These are phyloP conservation scores for Colostygia pectinataria DNA, from an alignment of 2,888 invertebrate species.

Conservation along the genomic window DNA sequence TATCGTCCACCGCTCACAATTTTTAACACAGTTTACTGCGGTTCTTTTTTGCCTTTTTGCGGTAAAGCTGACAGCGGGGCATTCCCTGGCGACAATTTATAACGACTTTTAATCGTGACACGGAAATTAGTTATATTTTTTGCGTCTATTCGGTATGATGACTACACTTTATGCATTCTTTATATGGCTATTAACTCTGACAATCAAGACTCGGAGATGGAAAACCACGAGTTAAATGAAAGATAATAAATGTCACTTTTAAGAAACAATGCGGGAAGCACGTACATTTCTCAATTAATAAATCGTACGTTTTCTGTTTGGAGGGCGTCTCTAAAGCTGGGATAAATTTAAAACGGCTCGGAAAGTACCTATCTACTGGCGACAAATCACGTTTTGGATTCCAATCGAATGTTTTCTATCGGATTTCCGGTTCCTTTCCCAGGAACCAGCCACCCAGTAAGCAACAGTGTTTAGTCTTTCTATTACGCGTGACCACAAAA, in stretches of 20 bases:
- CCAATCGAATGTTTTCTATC: slow-evolving; percentile 58
- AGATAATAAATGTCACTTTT: slow-evolving; percentile 35
- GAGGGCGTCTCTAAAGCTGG: slow-evolving; percentile 13
- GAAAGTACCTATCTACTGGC: slow-evolving; percentile 26
- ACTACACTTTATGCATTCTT: slow-evolving; percentile 38
- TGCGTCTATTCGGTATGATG: slow-evolving; percentile 50
- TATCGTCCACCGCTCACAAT: slow-evolving; percentile 37
- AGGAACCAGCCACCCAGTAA: slow-evolving; percentile 37
- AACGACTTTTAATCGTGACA: slow-evolving; percentile 68
- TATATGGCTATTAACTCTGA: slow-evolving; percentile 58
- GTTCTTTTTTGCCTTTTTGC: slow-evolving; percentile 60
- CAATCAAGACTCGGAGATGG: slow-evolving; percentile 41
- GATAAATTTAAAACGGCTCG: slow-evolving; percentile 32
- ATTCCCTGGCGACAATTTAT: slow-evolving; percentile 59
- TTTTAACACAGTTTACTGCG: slow-evolving; percentile 57
- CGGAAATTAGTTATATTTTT: slow-evolving; percentile 68
- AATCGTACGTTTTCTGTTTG: slow-evolving; percentile 27
- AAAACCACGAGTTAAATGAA: slow-evolving; percentile 40
- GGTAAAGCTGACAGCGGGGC: slow-evolving; percentile 61
- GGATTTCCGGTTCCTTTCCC: slow-evolving; percentile 45
- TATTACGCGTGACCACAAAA: slow-evolving; percentile 20
- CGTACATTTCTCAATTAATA: slow-evolving; percentile 38
- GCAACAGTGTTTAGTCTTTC: slow-evolving; percentile 32
- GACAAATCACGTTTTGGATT: slow-evolving; percentile 57
- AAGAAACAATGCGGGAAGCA: slow-evolving; percentile 32